Evolutionary conservation across 2,113 vertebrate species (phyloP).

Genomic region (Falco punctatus): DNA sequence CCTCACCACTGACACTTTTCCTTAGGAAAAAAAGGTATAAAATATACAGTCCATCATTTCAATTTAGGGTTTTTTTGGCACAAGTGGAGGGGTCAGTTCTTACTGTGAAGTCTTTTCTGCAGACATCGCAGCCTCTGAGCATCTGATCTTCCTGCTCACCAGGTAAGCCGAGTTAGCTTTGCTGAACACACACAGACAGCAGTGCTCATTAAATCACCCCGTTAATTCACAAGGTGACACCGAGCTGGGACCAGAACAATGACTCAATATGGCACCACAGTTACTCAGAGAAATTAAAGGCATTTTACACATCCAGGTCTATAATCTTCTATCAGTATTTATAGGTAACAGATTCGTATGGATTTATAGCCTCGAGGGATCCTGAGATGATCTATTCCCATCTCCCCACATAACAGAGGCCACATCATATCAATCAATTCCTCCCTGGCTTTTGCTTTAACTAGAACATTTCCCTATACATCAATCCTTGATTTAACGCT

Average conservation of each 20-base stretch:
- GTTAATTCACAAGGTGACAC: conserved; percentile 2
- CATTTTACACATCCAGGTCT: background rate
- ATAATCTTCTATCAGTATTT: background rate
- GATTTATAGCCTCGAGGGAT: background rate
- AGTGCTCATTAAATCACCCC: background rate
- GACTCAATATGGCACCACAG: rapidly evolving
- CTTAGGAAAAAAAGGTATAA: background rate
- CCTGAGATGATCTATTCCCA: background rate
- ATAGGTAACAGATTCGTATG: background rate
- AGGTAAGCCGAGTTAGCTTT: background rate
- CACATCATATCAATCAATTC: conserved; percentile 15
- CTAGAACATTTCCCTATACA: background rate
- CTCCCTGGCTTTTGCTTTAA: conserved; percentile 12
- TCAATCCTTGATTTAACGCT: background rate
- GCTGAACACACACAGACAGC: background rate
- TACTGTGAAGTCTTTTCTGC: background rate
- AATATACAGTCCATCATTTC: background rate
- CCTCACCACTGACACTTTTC: background rate
- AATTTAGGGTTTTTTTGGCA: background rate
- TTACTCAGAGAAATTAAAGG: background rate
- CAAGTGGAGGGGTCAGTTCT: rapidly evolving
- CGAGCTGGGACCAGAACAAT: background rate
- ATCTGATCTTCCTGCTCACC: background rate
- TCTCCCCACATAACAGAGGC: background rate
- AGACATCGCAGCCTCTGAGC: background rate